phyloP scores from a whole-genome alignment of 1,140 invertebrate species.

The Cephus cinctus region DNA sequence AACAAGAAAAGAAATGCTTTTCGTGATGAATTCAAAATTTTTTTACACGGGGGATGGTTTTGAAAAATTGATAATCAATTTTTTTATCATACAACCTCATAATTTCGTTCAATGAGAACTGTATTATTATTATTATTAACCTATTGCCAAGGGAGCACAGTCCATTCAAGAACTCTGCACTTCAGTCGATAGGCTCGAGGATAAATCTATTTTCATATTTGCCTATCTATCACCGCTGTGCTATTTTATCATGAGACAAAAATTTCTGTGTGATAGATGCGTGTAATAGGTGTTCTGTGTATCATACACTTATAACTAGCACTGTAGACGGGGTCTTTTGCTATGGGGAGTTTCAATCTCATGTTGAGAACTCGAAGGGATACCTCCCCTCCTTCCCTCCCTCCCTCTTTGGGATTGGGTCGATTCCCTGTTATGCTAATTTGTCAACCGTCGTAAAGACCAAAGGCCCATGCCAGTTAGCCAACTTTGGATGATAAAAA shows the following conservation, averaged over 20 bases:
- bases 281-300: background rate
- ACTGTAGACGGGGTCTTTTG: constrained; percentile 20
- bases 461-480: constrained; percentile 29
- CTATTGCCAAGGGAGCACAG: background rate
- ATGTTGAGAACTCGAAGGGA: background rate
- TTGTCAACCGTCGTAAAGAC: constrained; percentile 47
- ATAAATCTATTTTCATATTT: no score
- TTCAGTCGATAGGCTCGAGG: no score
- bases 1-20: background rate
- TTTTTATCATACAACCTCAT: no score
- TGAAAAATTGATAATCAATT: no score
- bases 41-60: background rate
- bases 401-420: constrained; percentile 45
- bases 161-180: no score
- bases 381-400: no score
- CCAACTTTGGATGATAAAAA: no score
- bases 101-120: no score
- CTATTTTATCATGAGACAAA: background rate
- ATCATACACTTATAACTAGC: constrained; percentile 9
- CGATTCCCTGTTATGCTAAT: constrained; percentile 56
- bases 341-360: background rate
- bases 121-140: no score
- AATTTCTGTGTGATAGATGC: background rate
- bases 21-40: background rate
- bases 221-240: background rate